Percentiles rank a stretch among this genome's conserved stretches.
Conservation (phyloP, 2,888 invertebrate genomes). For the Timema podura region DNA sequence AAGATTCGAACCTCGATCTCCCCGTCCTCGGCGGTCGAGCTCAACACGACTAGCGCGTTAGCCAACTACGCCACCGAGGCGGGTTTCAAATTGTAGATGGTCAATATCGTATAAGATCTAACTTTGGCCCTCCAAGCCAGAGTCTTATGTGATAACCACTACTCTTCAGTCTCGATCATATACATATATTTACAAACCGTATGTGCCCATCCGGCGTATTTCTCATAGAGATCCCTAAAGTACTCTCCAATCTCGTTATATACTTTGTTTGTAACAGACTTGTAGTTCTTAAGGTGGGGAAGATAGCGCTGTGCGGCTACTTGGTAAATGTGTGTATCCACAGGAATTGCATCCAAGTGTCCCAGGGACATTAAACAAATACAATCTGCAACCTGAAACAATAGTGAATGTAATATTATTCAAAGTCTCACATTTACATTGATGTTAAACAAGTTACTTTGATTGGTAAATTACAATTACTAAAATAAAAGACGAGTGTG, state of each 20-base stretch:
- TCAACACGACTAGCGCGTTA: too few species aligned
- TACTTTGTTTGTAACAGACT: conserved; percentile 74
- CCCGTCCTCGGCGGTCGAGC: too few species aligned
- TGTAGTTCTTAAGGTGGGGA: conserved; percentile 67
- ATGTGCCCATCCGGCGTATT: conserved; percentile 92
- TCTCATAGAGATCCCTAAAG: conserved; percentile 77
- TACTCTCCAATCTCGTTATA: conserved; percentile 82
- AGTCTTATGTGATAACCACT: neutral
- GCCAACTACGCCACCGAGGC: too few species aligned
- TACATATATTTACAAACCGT: conserved; percentile 58
- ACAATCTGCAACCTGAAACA: conserved; percentile 86
- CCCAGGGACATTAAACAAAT: conserved; percentile 94
- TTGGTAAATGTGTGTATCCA: conserved; percentile 95
- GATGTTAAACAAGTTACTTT: too few species aligned
- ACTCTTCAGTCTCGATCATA: too few species aligned
- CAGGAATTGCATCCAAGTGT: conserved; percentile 83
- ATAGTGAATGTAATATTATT: too few species aligned
- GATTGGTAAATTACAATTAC: too few species aligned
- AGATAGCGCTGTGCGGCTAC: conserved; percentile 78
- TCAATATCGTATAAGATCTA: neutral
- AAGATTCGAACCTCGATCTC: too few species aligned
- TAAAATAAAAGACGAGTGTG: too few species aligned
- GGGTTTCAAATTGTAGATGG: neutral
- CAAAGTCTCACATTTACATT: too few species aligned
- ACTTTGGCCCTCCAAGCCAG: neutral